phyloP scores from a whole-genome alignment of 1,140 invertebrate genomes.

The Plodia interpunctella region DNA sequence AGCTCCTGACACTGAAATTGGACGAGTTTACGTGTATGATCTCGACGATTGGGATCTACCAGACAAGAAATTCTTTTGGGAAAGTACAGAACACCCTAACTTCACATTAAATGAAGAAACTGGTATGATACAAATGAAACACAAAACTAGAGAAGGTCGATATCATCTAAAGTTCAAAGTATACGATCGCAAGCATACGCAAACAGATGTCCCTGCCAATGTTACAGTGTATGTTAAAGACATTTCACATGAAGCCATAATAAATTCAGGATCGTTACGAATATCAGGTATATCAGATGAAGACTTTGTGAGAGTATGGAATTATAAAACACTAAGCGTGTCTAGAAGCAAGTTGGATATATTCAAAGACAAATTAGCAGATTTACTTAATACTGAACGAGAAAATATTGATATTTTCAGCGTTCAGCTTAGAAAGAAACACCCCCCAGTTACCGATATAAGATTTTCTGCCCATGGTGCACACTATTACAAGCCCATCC shows the following conservation, averaged over 20 bases:
- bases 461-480: slow-evolving; percentile 96
- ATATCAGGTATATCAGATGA: slow-evolving; percentile 97
- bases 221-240: slow-evolving; percentile 95
- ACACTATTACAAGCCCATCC: slow-evolving; percentile 95
- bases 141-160: slow-evolving; percentile 91
- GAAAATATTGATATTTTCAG: slow-evolving; percentile 98
- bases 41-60: slow-evolving; percentile 98
- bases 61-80: slow-evolving; percentile 98
- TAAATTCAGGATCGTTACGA: slow-evolving; percentile 95
- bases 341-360: slow-evolving; percentile 92
- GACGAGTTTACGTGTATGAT: slow-evolving; percentile 96
- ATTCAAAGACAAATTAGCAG: slow-evolving; percentile 91
- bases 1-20: slow-evolving; percentile 94
- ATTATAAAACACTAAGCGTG: slow-evolving; percentile 90
- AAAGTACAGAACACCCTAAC: slow-evolving; percentile 86
- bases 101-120: slow-evolving; percentile 94
- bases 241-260: slow-evolving; percentile 95
- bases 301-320: slow-evolving; percentile 96
- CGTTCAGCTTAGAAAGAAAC: slow-evolving; percentile 90
- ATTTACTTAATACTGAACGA: slow-evolving; percentile 88
- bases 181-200: slow-evolving; percentile 94
- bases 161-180: slow-evolving; percentile 94
- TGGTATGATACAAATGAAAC: slow-evolving; percentile 96
- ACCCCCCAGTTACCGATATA: slow-evolving; percentile 94
- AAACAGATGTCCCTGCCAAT: slow-evolving; percentile 94